Evolutionary conservation across 2,797 vertebrate genomes (phyloP).

Genomic region (Schizopygopsis pylzovi): DNA sequence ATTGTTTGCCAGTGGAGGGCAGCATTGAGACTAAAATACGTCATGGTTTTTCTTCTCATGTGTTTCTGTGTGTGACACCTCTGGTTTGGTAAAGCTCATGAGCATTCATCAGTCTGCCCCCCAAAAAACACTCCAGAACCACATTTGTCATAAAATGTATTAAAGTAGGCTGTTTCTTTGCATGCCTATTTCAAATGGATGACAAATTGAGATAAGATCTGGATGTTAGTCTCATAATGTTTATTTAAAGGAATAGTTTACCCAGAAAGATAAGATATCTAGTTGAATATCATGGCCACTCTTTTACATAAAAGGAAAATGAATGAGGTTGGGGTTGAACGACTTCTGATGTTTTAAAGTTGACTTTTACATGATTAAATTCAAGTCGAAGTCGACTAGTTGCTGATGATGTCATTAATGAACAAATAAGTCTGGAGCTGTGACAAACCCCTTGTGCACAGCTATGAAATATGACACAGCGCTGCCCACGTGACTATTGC

Average conservation of each 20-base stretch:
- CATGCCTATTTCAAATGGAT: neutral
- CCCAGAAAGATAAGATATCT: neutral
- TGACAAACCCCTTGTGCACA: no score
- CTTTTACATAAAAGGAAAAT: neutral
- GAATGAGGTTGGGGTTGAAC: neutral
- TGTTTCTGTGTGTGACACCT: neutral
- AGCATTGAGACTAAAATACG: neutral
- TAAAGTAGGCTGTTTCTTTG: neutral
- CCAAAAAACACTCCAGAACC: constrained; percentile 1
- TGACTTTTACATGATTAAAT: no score
- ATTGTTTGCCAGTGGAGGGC: constrained; percentile 26
- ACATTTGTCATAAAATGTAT: constrained; percentile 12
- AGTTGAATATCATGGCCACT: neutral
- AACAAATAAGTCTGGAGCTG: no score
- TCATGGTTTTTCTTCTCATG: neutral
- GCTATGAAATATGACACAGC: no score
- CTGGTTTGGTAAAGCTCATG: neutral
- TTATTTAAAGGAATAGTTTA: neutral
- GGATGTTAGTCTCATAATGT: neutral
- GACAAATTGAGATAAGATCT: neutral
- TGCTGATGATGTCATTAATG: no score
- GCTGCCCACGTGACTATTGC: no score
- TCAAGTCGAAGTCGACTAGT: no score
- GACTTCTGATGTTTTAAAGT: no score
- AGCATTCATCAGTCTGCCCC: constrained; percentile 15